A percentile compares a stretch with the other conserved stretches of the same genome.
Evolutionary conservation across 2,797 vertebrate genomes (phyloP).

Genomic region (Pempheris klunzingeri): DNA sequence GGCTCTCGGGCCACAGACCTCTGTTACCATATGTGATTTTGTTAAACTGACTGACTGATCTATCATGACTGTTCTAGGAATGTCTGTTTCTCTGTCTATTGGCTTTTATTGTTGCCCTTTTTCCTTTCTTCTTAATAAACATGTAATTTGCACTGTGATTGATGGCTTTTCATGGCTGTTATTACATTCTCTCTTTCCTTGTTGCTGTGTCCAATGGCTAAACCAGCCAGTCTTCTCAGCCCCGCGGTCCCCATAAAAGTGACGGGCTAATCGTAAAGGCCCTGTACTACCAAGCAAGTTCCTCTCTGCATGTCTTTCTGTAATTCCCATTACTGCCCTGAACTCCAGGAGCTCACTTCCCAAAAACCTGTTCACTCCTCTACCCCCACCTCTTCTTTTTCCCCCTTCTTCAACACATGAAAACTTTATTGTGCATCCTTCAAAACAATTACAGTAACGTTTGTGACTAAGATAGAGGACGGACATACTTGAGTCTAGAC

Average conservation of each 20-base stretch:
- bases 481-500: constrained; percentile 84
- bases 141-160: constrained; percentile 71
- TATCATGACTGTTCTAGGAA: constrained; percentile 34
- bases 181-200: constrained; percentile 62
- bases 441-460: constrained; percentile 67
- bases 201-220: constrained; percentile 64
- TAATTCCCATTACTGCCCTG: constrained; percentile 81
- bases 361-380: constrained; percentile 64
- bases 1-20: constrained; percentile 18
- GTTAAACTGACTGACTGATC: constrained; percentile 38
- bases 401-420: constrained; percentile 43
- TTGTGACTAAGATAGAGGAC: constrained; percentile 70
- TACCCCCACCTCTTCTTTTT: constrained; percentile 24
- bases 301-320: constrained; percentile 72
- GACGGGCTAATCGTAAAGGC: constrained; percentile 59
- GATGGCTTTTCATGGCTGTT: constrained; percentile 65
- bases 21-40: constrained; percentile 50
- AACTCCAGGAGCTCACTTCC: constrained; percentile 71
- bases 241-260: constrained; percentile 72
- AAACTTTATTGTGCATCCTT: constrained; percentile 64
- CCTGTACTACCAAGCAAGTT: constrained; percentile 46
- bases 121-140: constrained; percentile 73
- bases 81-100: constrained; percentile 45
- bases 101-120: constrained; percentile 56
- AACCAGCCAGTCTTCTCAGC: constrained; percentile 64